Base-by-base conservation (phyloP, 2,113 vertebrate species). In the Oreochromis tanganicae region DNA sequence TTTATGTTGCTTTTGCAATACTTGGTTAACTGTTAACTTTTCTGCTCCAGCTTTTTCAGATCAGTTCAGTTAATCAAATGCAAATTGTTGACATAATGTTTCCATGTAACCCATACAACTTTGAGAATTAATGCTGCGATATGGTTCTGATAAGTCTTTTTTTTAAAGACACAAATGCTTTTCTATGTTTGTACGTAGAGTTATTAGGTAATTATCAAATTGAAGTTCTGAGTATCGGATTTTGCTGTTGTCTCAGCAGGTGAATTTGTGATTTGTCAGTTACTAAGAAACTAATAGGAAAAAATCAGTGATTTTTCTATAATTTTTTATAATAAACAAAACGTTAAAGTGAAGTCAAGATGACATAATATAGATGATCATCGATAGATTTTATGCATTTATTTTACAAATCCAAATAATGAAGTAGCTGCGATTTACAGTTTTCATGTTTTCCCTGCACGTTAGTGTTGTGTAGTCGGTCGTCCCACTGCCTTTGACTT, bases 331-430 rank as follows among this genome's bases (percentile, higher is more conserved):
- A 43, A 4, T 66, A 9, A 63, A 34, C 6, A 43, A 71, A 55
- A 16, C 7, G 6, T 82, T 61, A 19, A 75, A 48, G 7, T 75
- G 9, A 56, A 27, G 2, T 81, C 19, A n/a, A 38, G 14, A 13
- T 7, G 4, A 17, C 43, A 78, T 19, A 50, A 50, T 78, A 32
- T 78, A 29, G 71, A 27, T 50, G 27, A 50, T 50, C 14, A 48
- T 10, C 0, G 1, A 50, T 4, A 32, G 5, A 48, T 52, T 32
- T 36, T 43, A 34, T 14, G 34, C 0, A 68, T 68, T 19, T 17
- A 27, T 41, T 68, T 68, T 19, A n/a, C 46, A 63, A 41, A 80
- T 29, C 4, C 5, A 41, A 56, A 9, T 24, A 56, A 29, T 7
- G 1, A 41, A 14, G 27, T 32, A 32, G 57, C 48, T 48, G 8